Conservation (phyloP, 2,113 vertebrate genomes). For the Paradoxurus hermaphroditus region DNA sequence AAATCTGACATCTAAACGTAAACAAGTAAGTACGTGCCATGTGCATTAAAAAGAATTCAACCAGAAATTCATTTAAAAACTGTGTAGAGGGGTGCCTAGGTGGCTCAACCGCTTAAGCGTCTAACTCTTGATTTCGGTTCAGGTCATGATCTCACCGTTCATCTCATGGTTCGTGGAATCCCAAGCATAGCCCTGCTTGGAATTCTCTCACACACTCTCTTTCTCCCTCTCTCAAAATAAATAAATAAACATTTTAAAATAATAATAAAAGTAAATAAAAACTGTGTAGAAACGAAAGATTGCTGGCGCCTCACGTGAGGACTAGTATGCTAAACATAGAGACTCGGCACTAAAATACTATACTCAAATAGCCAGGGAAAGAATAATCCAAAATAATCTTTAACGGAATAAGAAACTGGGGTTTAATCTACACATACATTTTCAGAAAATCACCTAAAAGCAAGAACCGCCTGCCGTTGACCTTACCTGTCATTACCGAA, state of each 20-base stretch:
- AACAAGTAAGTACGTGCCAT: neutral
- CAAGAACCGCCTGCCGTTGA: neutral
- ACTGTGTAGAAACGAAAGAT: neutral
- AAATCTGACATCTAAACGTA: neutral
- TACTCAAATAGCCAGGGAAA: neutral
- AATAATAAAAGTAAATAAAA: neutral
- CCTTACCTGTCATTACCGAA: slow-evolving; percentile 95
- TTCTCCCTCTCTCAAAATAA: neutral
- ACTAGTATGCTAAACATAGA: neutral
- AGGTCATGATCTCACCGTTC: neutral
- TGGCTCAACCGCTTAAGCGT: neutral
- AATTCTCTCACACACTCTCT: too few species aligned
- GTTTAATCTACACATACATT: neutral
- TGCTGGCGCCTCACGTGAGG: neutral
- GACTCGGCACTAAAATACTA: neutral
- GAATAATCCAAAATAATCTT: neutral
- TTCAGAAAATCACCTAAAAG: neutral
- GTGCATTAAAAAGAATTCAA: neutral
- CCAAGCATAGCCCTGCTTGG: too few species aligned
- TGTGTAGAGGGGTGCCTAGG: neutral
- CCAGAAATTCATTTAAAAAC: neutral
- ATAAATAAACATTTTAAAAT: neutral
- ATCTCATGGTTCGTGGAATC: neutral
- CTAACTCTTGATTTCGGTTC: neutral
- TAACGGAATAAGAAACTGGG: neutral